Base-by-base conservation (phyloP, 2,888 invertebrate genomes). In the Cerceris rybyensis region DNA sequence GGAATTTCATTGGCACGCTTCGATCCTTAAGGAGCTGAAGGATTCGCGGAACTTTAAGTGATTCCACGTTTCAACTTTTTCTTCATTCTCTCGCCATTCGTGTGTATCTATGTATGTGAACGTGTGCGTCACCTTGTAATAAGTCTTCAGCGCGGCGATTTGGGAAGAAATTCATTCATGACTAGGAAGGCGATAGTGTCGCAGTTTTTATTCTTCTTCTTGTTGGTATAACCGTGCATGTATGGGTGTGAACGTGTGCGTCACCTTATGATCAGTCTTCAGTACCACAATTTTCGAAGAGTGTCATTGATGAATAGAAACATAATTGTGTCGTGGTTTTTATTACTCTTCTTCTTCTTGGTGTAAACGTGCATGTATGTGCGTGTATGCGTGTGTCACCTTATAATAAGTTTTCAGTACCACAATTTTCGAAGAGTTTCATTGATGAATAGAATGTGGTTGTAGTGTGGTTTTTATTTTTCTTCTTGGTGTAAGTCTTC, bases 1-100 rank as follows among this genome's bases (percentile, higher is more conserved):
- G 73, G 67, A 77, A 85, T 85, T 83, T 83, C 85, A 86, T 86
- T 80, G 85, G 75, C 83, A 81, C 85, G 72, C 77, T 58, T 50
- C 50, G 49, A 64, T 72, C 64, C 63, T 65, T 39, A 58, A 63
- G 63, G 55, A 49, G 41, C 70, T 60, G n/a, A 43, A 60, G 67
- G 67, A 72, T 75, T 73, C 68, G 65, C 75, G 65, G 72, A 66
- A 77, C 70, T 86, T 82, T 77, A 74, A 82, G 78, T 75, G 85
- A 86, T 86, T 78, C 70, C 72, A 59, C 75, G 43, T 69, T 75
- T 54, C 55, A 55, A 28, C 28, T 39, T 7, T 60, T 58, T 64
- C 72, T 64, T 71, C 75, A 64, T 74, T 59, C 43, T 59, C 55
- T n/a, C 52, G 9, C 61, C 14, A 9, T 71, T 50, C 54, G 42